Base-by-base conservation (phyloP, 1,140 invertebrate species). In the Sminthurides bifidus region DNA sequence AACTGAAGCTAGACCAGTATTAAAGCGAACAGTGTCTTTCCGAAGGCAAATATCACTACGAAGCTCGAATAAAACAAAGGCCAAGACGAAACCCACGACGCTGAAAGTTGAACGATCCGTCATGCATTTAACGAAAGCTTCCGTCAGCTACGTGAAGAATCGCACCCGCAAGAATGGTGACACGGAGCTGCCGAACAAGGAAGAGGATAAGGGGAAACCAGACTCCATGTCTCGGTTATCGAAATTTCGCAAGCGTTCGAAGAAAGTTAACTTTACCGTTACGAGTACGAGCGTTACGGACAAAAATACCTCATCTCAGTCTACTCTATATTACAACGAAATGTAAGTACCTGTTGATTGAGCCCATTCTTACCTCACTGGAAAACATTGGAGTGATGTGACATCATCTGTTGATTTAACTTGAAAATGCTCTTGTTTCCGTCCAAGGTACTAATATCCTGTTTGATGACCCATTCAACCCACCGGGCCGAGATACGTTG, bases 381-480 rank as follows among this genome's bases (percentile, higher is more conserved):
- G n/a, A n/a, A n/a, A n/a, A n/a, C n/a, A n/a, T n/a, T n/a, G n/a
- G n/a, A n/a, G n/a, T n/a, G n/a, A n/a, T n/a, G n/a, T n/a, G n/a
- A n/a, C n/a, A n/a, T n/a, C n/a, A n/a, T n/a, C n/a, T n/a, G n/a
- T n/a, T n/a, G n/a, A n/a, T n/a, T n/a, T n/a, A n/a, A n/a, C n/a
- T 33, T 46, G 10, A 33, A 8, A 49, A 31, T 29, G 24, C 6
- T 49, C 3, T 5, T 27, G 37, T 3, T 50, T 45, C 15, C 29
- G 12, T 40, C 29, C 48, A 31, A 64, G 56, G 59, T 35, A 58
- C 59, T 10, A 64, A 52, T 46, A 40, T 64, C 15, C n/a, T 64
- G 10, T 64, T 64, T 48, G 59, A 64, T 35, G 63, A 64, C 24
- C 62, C 63, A 24, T 64, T 61, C 29, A 59, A 59, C 3, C 59